Percentiles rank a stretch among this genome's conserved stretches.
Evolutionary conservation across 1,140 invertebrate species (phyloP).

Genomic region (Anoplophora glabripennis): DNA sequence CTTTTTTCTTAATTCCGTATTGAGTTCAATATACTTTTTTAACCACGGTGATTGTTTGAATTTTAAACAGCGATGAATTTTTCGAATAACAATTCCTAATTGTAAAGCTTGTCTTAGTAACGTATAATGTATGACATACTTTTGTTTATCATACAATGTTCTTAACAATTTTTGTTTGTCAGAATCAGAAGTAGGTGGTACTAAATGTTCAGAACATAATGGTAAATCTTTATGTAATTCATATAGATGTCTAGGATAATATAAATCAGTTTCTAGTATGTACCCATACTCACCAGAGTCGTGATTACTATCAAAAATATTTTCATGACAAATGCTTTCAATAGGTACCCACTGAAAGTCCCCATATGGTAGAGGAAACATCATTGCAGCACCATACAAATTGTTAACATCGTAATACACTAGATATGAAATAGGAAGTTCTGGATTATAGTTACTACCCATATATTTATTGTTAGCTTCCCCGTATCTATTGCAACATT

Average conservation of each 20-base stretch:
- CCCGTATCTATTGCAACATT: too few relatives aligned
- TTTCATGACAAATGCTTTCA: too few relatives aligned
- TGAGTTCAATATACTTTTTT: slow-evolving; percentile 43
- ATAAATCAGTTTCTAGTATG: slow-evolving; percentile 50
- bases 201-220: slow-evolving; percentile 45
- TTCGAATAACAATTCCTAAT: too few relatives aligned
- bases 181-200: slow-evolving; percentile 17
- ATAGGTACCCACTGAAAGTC: slow-evolving; percentile 52
- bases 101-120: too few relatives aligned
- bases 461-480: too few relatives aligned
- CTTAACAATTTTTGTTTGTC: slow-evolving; percentile 47
- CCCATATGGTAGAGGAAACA: slow-evolving; percentile 44
- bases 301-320: slow-evolving; percentile 30
- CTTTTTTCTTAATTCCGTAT: too few relatives aligned
- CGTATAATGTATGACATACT: too few relatives aligned
- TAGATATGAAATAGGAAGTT: too few relatives aligned
- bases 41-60: slow-evolving; percentile 47
- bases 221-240: slow-evolving; percentile 47
- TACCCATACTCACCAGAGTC: slow-evolving; percentile 49
- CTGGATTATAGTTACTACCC: too few relatives aligned
- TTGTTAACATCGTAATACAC: slow-evolving; percentile 59
- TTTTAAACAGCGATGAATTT: too few relatives aligned
- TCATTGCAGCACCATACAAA: slow-evolving; percentile 55
- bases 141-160: slow-evolving; percentile 8
- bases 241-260: slow-evolving; percentile 41